Conservation (phyloP, 2,113 vertebrate species). For the Upupa epops region DNA sequence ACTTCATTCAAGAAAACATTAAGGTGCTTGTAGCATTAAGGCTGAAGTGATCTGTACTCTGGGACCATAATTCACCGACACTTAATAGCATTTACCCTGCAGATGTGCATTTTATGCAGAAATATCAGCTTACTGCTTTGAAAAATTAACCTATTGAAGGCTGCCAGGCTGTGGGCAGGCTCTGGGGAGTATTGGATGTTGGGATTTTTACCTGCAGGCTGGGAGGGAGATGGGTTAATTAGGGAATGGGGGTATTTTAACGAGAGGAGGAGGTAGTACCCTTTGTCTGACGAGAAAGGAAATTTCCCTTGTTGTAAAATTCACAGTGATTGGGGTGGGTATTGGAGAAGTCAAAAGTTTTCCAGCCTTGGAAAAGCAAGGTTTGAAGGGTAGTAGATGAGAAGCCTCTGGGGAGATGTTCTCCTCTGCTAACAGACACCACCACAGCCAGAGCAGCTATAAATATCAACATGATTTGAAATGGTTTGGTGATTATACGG, state of each 20-base stretch:
- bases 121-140: slow-evolving; percentile 81
- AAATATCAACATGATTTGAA: neutral
- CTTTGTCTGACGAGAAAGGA: neutral
- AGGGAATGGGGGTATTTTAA: neutral
- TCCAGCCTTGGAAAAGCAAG: neutral
- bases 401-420: neutral
- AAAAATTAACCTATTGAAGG: slow-evolving; percentile 74
- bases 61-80: slow-evolving; percentile 78
- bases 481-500: neutral
- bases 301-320: neutral
- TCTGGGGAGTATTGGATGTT: slow-evolving; percentile 61
- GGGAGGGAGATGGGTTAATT: neutral
- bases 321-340: neutral
- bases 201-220: neutral
- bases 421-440: neutral
- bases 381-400: neutral
- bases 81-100: slow-evolving; percentile 71
- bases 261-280: neutral
- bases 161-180: slow-evolving; percentile 54
- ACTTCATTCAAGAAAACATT: slow-evolving; percentile 75
- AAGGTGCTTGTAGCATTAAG: slow-evolving; percentile 76
- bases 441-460: neutral
- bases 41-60: slow-evolving; percentile 71
- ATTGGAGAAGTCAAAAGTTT: neutral
- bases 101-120: slow-evolving; percentile 76